Conservation (phyloP, 1,140 invertebrate species). For the Drosophila watanabei region DNA sequence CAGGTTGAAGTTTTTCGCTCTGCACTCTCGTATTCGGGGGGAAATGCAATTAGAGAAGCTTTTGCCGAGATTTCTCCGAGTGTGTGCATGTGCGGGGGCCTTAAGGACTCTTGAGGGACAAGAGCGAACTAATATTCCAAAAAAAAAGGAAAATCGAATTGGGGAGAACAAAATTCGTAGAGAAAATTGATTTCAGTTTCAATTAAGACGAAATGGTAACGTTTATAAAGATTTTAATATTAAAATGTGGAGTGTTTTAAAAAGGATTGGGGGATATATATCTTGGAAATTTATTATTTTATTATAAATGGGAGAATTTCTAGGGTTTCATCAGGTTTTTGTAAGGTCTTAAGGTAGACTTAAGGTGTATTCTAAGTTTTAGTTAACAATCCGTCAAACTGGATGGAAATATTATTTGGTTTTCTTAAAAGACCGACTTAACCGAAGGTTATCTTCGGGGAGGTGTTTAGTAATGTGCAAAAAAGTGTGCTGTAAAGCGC, state of each 20-base stretch:
- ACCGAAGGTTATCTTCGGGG: too few species aligned
- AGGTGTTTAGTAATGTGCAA: too few species aligned
- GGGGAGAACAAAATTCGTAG: neutral
- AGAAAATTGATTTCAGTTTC: slow-evolving; percentile 2
- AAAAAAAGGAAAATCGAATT: slow-evolving; percentile 14
- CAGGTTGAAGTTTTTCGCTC: slow-evolving; percentile 51
- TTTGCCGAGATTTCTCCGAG: slow-evolving; percentile 19
- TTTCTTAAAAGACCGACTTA: neutral
- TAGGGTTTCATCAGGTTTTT: neutral
- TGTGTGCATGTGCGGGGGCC: neutral
- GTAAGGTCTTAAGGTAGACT: neutral
- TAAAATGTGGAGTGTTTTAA: too few species aligned
- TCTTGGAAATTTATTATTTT: neutral
- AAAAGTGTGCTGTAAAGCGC: neutral
- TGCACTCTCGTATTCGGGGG: too few species aligned
- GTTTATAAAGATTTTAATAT: neutral
- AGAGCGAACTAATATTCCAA: slow-evolving; percentile 16
- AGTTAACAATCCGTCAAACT: neutral
- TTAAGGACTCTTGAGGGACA: slow-evolving; percentile 24
- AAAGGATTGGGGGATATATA: neutral
- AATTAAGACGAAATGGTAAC: neutral
- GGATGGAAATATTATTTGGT: rapidly evolving
- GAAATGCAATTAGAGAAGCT: slow-evolving; percentile 69
- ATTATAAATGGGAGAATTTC: too few species aligned
- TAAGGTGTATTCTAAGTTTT: neutral